These are phyloP conservation scores for Scrobipalpa costella DNA, from an alignment of 2,888 invertebrate genomes.

Conservation along the genomic window DNA sequence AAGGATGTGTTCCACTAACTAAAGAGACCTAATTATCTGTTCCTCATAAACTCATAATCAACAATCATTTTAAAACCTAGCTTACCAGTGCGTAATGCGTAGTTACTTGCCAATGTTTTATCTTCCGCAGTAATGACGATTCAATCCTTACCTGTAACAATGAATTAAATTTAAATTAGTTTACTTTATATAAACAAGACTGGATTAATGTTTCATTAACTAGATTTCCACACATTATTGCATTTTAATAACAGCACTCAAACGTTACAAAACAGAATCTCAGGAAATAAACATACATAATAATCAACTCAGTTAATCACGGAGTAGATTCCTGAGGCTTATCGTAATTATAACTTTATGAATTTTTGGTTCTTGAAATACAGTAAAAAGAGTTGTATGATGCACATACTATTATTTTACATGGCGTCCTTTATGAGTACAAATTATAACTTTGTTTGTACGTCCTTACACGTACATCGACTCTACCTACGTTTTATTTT, in stretches of 20 bases:
- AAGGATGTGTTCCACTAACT: too few relatives aligned
- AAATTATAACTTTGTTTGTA: too few relatives aligned
- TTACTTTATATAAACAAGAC: neutral
- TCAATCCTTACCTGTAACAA: conserved; percentile 19
- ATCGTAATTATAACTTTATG: neutral
- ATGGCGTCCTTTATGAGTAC: too few relatives aligned
- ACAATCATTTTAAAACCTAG: too few relatives aligned
- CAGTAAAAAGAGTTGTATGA: neutral
- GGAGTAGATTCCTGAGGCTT: neutral
- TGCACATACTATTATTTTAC: too few relatives aligned
- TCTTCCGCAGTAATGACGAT: neutral
- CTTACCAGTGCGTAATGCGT: neutral
- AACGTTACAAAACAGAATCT: conserved; percentile 3
- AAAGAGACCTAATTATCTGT: too few relatives aligned
- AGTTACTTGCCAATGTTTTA: neutral
- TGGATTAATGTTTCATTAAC: neutral
- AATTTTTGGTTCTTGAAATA: neutral
- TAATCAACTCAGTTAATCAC: conserved; percentile 4
- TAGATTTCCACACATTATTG: neutral
- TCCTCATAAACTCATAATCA: too few relatives aligned
- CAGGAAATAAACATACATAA: neutral
- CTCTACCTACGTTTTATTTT: too few relatives aligned
- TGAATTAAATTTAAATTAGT: neutral
- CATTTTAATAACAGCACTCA: conserved; percentile 15
- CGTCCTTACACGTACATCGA: too few relatives aligned